phyloP scores from a whole-genome alignment of 2,888 invertebrate species.

The Parnassius apollo region DNA sequence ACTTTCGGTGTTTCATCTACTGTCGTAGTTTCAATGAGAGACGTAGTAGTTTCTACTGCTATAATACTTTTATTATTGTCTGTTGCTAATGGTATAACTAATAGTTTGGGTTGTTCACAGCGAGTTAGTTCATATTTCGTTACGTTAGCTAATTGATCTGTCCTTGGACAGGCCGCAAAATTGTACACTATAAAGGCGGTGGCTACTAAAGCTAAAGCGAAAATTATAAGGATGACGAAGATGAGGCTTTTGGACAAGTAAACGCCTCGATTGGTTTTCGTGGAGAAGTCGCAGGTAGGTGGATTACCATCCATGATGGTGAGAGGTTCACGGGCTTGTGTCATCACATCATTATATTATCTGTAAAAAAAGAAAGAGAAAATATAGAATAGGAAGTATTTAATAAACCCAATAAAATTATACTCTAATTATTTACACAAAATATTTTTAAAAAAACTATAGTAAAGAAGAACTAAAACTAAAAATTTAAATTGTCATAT shows the following conservation, averaged over 20 bases:
- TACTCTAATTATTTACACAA: no score
- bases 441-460: no score
- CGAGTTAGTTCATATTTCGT: conserved; percentile 70
- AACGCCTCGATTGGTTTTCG: conserved; percentile 81
- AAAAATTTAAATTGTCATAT: no score
- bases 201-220: conserved; percentile 83
- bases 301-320: conserved; percentile 83
- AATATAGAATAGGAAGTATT: background rate
- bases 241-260: conserved; percentile 84
- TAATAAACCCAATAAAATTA: no score
- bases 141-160: conserved; percentile 67
- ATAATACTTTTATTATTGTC: conserved; percentile 62
- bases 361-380: conserved; percentile 45
- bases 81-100: conserved; percentile 65
- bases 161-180: conserved; percentile 84
- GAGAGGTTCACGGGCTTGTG: conserved; percentile 71
- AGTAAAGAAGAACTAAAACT: no score
- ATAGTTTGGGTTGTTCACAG: conserved; percentile 66
- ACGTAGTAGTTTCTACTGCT: conserved; percentile 56
- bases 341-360: conserved; percentile 75
- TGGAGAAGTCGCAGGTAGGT: conserved; percentile 83
- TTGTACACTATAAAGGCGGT: conserved; percentile 89
- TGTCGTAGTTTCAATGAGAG: conserved; percentile 34
- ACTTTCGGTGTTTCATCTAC: conserved; percentile 41
- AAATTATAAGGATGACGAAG: conserved; percentile 82